Evolutionary conservation across 2,113 vertebrate species (phyloP).

Genomic region (Phyllopteryx taeniolatus): DNA sequence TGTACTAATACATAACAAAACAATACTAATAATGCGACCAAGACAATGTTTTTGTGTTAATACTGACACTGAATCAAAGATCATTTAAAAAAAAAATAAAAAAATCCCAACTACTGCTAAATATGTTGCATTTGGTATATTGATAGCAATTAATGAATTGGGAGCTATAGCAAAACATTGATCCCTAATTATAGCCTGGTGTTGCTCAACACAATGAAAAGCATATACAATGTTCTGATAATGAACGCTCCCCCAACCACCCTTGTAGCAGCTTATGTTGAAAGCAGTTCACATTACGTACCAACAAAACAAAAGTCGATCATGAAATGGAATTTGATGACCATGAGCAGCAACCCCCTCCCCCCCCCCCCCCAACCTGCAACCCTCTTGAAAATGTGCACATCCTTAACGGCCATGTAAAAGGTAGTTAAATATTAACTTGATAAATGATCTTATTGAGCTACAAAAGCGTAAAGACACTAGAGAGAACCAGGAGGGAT

Average conservation of each 20-base stretch:
- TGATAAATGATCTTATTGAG: background rate
- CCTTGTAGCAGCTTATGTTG: slow-evolving; percentile 30
- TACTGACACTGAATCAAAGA: background rate
- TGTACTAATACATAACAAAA: background rate
- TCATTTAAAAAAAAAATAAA: too few species aligned
- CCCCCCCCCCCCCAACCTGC: too few species aligned
- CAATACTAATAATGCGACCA: background rate
- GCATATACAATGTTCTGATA: slow-evolving; percentile 4
- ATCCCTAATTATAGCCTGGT: background rate
- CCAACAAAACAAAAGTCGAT: slow-evolving; percentile 44
- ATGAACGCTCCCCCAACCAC: slow-evolving; percentile 11
- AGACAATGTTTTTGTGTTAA: background rate
- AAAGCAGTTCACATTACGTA: slow-evolving; percentile 35
- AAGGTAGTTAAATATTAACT: slow-evolving; percentile 1
- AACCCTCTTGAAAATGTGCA: background rate
- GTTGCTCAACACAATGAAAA: slow-evolving; percentile 3
- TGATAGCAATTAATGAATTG: background rate
- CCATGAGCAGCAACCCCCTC: background rate
- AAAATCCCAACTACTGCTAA: background rate
- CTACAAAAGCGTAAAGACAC: background rate
- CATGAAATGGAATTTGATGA: slow-evolving; percentile 23
- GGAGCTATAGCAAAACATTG: background rate
- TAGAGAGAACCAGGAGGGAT: background rate
- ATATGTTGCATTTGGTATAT: background rate
- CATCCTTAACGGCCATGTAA: background rate